Evolutionary conservation across 2,113 vertebrate genomes (phyloP).

Genomic region (Petroica traversi): DNA sequence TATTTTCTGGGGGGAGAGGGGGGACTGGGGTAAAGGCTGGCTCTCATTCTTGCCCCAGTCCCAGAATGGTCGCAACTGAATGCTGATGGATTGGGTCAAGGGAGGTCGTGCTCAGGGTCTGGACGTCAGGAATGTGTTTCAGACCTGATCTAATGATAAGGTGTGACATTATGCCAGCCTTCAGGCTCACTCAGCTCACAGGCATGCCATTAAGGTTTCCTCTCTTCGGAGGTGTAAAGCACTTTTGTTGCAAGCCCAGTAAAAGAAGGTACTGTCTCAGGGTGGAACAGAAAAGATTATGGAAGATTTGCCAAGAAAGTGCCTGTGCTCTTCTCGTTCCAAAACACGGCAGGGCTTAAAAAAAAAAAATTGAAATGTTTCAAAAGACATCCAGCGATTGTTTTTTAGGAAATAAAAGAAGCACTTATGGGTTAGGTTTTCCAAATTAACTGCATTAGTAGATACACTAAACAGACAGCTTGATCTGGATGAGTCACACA

Average conservation of each 20-base stretch:
- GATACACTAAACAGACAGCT: background rate
- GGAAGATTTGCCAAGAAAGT: slow-evolving; percentile 44
- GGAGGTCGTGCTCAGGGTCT: background rate
- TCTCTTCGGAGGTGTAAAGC: slow-evolving; percentile 11
- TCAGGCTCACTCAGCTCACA: background rate
- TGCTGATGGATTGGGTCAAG: accelerated
- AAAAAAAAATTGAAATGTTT: background rate
- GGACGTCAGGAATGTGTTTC: background rate
- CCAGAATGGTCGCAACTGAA: accelerated
- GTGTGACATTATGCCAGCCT: background rate
- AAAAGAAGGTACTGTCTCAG: slow-evolving; percentile 32
- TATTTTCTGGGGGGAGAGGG: background rate
- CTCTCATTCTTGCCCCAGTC: background rate
- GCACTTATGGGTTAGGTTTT: slow-evolving; percentile 23
- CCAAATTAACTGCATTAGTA: background rate
- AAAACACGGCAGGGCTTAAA: slow-evolving; percentile 2
- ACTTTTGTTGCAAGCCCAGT: background rate
- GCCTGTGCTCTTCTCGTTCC: background rate
- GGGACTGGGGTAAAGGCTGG: background rate
- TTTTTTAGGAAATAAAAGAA: slow-evolving; percentile 56
- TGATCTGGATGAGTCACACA: slow-evolving; percentile 3
- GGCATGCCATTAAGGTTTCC: background rate
- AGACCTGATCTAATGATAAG: background rate
- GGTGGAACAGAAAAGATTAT: slow-evolving; percentile 27
- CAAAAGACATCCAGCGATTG: slow-evolving; percentile 1